Base-by-base conservation (phyloP, 2,797 vertebrate species). In the Bradypodion pumilum region DNA sequence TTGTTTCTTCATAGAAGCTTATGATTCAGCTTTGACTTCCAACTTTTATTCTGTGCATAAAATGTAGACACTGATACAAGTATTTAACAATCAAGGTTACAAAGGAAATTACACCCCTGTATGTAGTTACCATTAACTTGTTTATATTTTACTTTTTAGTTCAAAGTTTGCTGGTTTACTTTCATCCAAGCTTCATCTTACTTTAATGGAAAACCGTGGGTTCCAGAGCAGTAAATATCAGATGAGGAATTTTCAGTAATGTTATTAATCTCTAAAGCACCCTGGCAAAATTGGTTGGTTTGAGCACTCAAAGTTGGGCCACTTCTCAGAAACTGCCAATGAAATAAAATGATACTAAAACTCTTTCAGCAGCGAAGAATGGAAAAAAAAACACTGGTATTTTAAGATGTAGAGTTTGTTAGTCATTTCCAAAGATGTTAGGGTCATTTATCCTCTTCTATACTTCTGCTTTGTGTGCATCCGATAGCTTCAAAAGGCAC, bases 21-120 rank as follows among this genome's bases (percentile, higher is more conserved):
- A n/a, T n/a, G n/a, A n/a, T n/a, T n/a, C n/a, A n/a, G n/a, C n/a
- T n/a, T n/a, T n/a, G n/a, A n/a, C n/a, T n/a, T n/a, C n/a, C n/a
- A n/a, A 87, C 72, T 68, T 85, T 82, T 82, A 92, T 75, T 81
- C 68, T 6, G 37, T 83, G 80, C 35, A 7, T 90, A 86, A 87
- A 83, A 75, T 52, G 75, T 27, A 10, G 49, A 69, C 76, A 88
- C 74, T 40, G 10, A 77, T 15, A 0, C 4, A 87, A 6, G 13
- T 81, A 82, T 59, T 78, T 80, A 2, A 42, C 75, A 74, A n/a
- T 29, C 25, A 52, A 63, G 70, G 52, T 81, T 12, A n/a, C 87
- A 86, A 82, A 88, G 78, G 0, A n/a, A n/a, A n/a, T n/a, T n/a
- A n/a, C n/a, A n/a, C n/a, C n/a, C n/a, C n/a, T n/a, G n/a, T n/a